Percentiles rank a stretch among this genome's conserved stretches.
These are phyloP conservation scores for Brachyistius frenatus DNA, from an alignment of 2,113 vertebrate species.

Conservation along the genomic window DNA sequence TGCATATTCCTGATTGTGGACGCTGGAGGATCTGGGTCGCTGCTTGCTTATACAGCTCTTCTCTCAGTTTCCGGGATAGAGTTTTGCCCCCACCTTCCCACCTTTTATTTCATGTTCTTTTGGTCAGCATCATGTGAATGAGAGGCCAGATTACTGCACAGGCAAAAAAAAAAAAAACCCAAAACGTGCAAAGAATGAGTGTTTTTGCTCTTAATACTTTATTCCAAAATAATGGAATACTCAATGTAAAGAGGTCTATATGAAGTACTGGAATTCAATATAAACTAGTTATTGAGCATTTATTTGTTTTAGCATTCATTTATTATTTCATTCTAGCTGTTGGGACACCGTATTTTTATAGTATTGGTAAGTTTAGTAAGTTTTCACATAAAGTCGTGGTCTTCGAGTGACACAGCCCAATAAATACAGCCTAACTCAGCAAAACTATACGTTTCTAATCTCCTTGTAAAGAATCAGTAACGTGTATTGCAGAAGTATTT, in stretches of 20 bases:
- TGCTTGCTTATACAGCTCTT: conserved; percentile 14
- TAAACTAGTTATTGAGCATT: background rate
- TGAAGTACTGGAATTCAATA: background rate
- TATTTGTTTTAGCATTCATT: background rate
- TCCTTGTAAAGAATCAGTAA: background rate
- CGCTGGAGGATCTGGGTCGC: conserved; percentile 5
- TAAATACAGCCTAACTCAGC: background rate
- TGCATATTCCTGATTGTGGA: background rate
- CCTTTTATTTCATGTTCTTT: background rate
- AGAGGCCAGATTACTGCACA: background rate
- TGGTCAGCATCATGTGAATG: background rate
- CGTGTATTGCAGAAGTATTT: too few relatives aligned
- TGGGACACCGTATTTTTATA: background rate
- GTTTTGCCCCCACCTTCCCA: background rate
- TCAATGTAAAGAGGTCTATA: background rate
- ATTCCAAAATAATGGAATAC: background rate
- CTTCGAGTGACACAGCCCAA: background rate
- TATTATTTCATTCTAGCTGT: background rate
- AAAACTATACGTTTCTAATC: background rate
- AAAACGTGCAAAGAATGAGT: background rate
- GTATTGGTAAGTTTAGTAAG: background rate
- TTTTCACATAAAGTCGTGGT: background rate
- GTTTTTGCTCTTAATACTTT: background rate
- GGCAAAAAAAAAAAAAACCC: background rate
- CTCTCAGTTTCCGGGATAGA: background rate